These are phyloP conservation scores for Eilema caniola DNA, from an alignment of 2,888 invertebrate species.

Conservation along the genomic window DNA sequence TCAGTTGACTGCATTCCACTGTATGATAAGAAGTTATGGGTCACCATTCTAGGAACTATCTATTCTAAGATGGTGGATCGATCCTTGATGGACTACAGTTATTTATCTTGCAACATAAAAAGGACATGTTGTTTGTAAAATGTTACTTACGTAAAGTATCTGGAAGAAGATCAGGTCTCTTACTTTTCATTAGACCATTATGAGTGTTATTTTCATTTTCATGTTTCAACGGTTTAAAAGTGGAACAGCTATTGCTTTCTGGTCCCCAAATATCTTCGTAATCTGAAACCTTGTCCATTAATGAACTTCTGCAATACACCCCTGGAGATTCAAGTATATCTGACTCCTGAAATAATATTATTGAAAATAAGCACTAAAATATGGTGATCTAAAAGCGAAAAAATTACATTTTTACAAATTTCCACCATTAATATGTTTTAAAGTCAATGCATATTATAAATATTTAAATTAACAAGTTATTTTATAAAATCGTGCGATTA, in stretches of 20 bases:
- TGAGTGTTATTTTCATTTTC: conserved; percentile 77
- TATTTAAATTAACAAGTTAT: conserved; percentile 28
- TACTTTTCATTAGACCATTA: conserved; percentile 84
- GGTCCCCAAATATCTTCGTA: conserved; percentile 98
- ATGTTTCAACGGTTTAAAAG: conserved; percentile 79
- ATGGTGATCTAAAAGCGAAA: not conserved
- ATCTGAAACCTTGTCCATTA: conserved; percentile 97
- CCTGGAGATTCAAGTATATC: conserved; percentile 94
- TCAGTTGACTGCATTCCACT: no score
- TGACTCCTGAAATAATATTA: conserved; percentile 87
- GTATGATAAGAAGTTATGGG: no score
- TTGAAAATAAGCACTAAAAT: not conserved
- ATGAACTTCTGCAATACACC: conserved; percentile 93
- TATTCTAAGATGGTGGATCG: no score
- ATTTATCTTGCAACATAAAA: no score
- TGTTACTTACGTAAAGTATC: conserved; percentile 86
- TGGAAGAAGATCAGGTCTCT: conserved; percentile 88
- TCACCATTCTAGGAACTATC: no score
- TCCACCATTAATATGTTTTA: no score
- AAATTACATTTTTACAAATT: not conserved
- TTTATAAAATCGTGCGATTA: conserved; percentile 63
- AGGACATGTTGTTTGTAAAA: no score
- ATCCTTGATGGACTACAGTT: no score
- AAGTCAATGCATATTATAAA: no score
- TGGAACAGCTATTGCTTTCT: conserved; percentile 83